These are phyloP conservation scores for Penaeus indicus DNA, from an alignment of 1,140 invertebrate genomes.

Conservation along the genomic window DNA sequence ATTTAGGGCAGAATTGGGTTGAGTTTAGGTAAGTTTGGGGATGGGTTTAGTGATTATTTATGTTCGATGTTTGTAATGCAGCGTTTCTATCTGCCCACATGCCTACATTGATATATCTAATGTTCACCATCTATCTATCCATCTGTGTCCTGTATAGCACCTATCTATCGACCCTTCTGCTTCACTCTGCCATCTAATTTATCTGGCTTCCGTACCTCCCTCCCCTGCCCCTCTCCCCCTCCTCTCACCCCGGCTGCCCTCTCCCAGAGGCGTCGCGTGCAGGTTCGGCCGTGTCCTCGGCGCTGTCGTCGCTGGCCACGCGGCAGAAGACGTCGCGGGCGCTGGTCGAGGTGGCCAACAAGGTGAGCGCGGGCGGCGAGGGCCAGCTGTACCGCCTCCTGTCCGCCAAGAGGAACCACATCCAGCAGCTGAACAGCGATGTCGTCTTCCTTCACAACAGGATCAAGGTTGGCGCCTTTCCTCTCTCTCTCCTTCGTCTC, in stretches of 20 bases:
- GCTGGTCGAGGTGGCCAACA: constrained; percentile 31
- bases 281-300: constrained; percentile 10
- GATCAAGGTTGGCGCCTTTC: not conserved
- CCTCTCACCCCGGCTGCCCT: not conserved
- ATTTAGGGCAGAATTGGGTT: too few relatives aligned
- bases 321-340: constrained; percentile 40
- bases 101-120: too few relatives aligned
- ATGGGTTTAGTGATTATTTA: too few relatives aligned
- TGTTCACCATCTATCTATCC: too few relatives aligned
- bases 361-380: constrained; percentile 29
- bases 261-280: constrained; percentile 26
- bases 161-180: too few relatives aligned
- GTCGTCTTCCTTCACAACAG: constrained; percentile 46
- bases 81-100: too few relatives aligned
- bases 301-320: constrained; percentile 27
- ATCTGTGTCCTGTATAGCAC: too few relatives aligned
- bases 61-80: too few relatives aligned
- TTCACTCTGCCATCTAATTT: too few relatives aligned
- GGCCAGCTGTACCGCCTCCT: constrained; percentile 55
- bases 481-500: too few relatives aligned
- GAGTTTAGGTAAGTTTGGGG: too few relatives aligned
- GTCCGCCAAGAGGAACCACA: constrained; percentile 56
- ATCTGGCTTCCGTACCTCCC: not conserved
- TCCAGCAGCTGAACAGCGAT: constrained; percentile 52
- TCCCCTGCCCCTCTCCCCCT: not conserved